Evolutionary conservation across 1,140 invertebrate genomes (phyloP).

Genomic region (Cydia splendana): DNA sequence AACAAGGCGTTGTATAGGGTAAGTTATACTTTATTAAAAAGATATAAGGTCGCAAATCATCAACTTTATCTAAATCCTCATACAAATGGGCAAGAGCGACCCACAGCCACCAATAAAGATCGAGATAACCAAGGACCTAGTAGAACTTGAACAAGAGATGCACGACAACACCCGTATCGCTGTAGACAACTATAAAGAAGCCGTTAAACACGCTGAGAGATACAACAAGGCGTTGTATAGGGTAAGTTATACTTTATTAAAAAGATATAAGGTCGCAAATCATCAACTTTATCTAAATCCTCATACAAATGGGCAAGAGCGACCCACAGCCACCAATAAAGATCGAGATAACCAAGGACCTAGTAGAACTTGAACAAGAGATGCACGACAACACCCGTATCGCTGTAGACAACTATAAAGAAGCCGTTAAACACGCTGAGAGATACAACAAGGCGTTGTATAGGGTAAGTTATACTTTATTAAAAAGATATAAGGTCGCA

Average conservation of each 20-base stretch:
- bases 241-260: slow-evolving; percentile 41
- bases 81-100: slow-evolving; percentile 65
- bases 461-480: slow-evolving; percentile 45
- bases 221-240: slow-evolving; percentile 64
- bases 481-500: too few species aligned
- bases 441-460: slow-evolving; percentile 64
- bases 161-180: slow-evolving; percentile 68
- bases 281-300: too few species aligned
- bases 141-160: slow-evolving; percentile 71
- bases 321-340: slow-evolving; percentile 42
- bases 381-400: slow-evolving; percentile 72
- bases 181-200: slow-evolving; percentile 65
- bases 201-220: slow-evolving; percentile 47
- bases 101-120: slow-evolving; percentile 43
- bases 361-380: slow-evolving; percentile 69
- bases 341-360: slow-evolving; percentile 65
- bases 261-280: too few species aligned
- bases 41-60: too few species aligned
- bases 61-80: slow-evolving; percentile 39
- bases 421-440: slow-evolving; percentile 50
- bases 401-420: slow-evolving; percentile 66
- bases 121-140: slow-evolving; percentile 67
- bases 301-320: slow-evolving; percentile 50
- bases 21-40: background rate
- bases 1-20: slow-evolving; percentile 66